These are phyloP conservation scores for Acholoe squamosa DNA, from an alignment of 2,888 invertebrate genomes.

Conservation along the genomic window DNA sequence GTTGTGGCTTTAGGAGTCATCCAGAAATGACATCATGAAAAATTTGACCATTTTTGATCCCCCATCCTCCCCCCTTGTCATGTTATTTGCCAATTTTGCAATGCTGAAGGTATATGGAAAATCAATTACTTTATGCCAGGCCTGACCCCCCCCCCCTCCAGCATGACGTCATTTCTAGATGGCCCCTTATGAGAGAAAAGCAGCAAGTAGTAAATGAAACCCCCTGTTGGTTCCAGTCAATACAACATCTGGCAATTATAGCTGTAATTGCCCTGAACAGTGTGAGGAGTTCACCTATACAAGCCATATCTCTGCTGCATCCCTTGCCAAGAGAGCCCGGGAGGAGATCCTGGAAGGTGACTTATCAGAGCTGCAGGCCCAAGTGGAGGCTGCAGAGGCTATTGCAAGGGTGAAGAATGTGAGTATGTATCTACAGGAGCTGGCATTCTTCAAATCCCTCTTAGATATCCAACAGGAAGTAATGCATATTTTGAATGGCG, in stretches of 20 bases:
- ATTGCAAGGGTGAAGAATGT: background rate
- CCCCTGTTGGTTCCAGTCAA: background rate
- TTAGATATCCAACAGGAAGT: background rate
- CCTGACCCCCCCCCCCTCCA: too few species aligned
- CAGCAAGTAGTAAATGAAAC: background rate
- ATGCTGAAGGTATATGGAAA: too few species aligned
- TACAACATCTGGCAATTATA: background rate
- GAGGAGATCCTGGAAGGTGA: background rate
- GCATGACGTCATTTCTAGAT: too few species aligned
- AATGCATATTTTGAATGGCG: too few species aligned
- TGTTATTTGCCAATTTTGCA: too few species aligned
- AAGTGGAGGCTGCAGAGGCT: background rate
- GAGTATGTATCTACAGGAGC: background rate
- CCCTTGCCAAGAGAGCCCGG: background rate
- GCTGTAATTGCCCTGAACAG: constrained; percentile 34
- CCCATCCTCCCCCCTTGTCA: too few species aligned
- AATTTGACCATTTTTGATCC: too few species aligned
- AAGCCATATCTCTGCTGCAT: background rate
- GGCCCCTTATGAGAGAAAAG: too few species aligned
- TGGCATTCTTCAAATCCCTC: background rate
- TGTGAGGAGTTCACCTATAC: constrained; percentile 23
- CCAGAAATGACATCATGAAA: too few species aligned
- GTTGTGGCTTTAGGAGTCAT: too few species aligned
- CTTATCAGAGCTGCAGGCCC: background rate
- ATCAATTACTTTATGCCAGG: too few species aligned